A percentile compares a stretch with the other conserved stretches of the same genome.
Evolutionary conservation across 2,797 vertebrate genomes (phyloP).

Genomic region (Anguilla megastoma): DNA sequence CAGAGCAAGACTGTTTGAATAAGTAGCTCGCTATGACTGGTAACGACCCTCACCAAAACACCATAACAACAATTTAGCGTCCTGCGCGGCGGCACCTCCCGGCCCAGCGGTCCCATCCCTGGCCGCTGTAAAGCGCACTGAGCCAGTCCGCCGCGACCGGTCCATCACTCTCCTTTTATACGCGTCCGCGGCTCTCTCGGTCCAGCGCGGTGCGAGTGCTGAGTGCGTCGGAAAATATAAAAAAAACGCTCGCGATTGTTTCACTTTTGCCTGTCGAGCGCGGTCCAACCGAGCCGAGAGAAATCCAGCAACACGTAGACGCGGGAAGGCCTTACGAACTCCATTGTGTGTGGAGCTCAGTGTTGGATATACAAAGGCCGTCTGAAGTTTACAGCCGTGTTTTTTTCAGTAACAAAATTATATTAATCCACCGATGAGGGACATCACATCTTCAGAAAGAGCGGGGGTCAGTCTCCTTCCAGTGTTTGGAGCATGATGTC

Average conservation of each 20-base stretch:
- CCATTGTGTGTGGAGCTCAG: conserved; percentile 65
- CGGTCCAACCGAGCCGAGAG: conserved; percentile 62
- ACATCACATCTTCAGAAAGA: not conserved
- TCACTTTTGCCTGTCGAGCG: conserved; percentile 63
- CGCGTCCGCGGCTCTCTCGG: conserved; percentile 30
- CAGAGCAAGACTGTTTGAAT: not conserved
- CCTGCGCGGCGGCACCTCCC: conserved; percentile 26
- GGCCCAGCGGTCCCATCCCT: conserved; percentile 36
- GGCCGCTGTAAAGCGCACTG: not conserved
- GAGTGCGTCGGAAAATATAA: conserved; percentile 60
- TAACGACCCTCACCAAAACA: conserved; percentile 54
- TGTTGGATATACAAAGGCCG: conserved; percentile 60
- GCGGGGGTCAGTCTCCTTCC: not conserved
- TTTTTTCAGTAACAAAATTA: not conserved
- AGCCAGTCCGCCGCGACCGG: not conserved
- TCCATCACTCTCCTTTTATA: conserved; percentile 46
- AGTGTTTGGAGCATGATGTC: not conserved
- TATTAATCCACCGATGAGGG: not conserved
- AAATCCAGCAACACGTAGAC: conserved; percentile 72
- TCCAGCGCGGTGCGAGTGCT: conserved; percentile 55
- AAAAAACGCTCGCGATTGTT: conserved; percentile 61
- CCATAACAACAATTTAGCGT: conserved; percentile 40
- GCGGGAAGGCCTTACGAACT: conserved; percentile 51
- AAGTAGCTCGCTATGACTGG: conserved; percentile 20
- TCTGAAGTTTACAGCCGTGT: not conserved